Evolutionary conservation across 2,797 vertebrate species (phyloP).

Genomic region (Spinus olivaceus): DNA sequence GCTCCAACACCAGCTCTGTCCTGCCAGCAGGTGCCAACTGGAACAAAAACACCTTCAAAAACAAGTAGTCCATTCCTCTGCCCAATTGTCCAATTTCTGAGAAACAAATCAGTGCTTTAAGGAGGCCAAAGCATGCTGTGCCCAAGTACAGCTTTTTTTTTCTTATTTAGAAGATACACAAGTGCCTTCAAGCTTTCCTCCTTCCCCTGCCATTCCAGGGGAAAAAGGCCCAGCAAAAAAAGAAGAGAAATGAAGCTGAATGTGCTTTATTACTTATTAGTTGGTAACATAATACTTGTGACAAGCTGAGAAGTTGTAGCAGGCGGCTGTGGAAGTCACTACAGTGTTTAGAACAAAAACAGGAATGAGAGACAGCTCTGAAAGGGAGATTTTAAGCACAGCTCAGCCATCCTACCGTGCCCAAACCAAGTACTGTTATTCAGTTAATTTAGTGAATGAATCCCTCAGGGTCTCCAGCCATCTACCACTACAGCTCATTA

Average conservation of each 20-base stretch:
- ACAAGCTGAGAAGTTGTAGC: slow-evolving; percentile 82
- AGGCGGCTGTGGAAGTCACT: slow-evolving; percentile 78
- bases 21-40: not conserved
- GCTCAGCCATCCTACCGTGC: slow-evolving; percentile 80
- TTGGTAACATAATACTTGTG: slow-evolving; percentile 82
- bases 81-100: not conserved
- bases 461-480: slow-evolving; percentile 83
- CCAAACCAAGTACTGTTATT: slow-evolving; percentile 84
- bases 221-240: not conserved
- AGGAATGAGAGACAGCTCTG: slow-evolving; percentile 72
- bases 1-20: not conserved
- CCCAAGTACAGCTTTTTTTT: not conserved
- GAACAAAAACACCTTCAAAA: not conserved
- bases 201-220: not conserved
- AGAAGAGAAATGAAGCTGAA: slow-evolving; percentile 63
- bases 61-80: not conserved
- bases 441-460: slow-evolving; percentile 81
- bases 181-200: not conserved
- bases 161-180: not conserved
- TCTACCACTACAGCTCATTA: slow-evolving; percentile 90
- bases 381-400: slow-evolving; percentile 71
- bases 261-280: slow-evolving; percentile 86
- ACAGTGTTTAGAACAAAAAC: slow-evolving; percentile 74
- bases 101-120: not conserved
- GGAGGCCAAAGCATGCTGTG: not conserved